phyloP scores from a whole-genome alignment of 2,888 invertebrate species.

The Acronicta leporina region DNA sequence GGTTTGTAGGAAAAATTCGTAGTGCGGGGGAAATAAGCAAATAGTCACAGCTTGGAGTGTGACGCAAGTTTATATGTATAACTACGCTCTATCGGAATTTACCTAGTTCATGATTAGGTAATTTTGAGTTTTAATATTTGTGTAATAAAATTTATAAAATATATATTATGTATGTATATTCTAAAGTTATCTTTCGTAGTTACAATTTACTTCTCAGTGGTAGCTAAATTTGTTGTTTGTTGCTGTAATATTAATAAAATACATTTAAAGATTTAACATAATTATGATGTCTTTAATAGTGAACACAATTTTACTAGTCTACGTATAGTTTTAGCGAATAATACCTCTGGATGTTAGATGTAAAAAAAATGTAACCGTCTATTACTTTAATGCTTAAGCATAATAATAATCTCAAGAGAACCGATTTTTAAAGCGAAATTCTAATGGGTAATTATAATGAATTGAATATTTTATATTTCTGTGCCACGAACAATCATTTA shows the following conservation, averaged over 20 bases:
- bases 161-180: constrained; percentile 14
- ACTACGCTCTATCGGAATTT: constrained; percentile 7
- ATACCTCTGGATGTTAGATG: constrained; percentile 79
- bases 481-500: constrained; percentile 21
- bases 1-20: constrained; percentile 12
- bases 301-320: constrained; percentile 85
- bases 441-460: constrained; percentile 2
- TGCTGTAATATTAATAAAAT: constrained; percentile 62
- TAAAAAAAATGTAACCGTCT: constrained; percentile 51
- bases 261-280: constrained; percentile 46
- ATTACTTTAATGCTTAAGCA: constrained; percentile 27
- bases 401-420: constrained; percentile 12
- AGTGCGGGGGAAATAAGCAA: neutral
- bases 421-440: constrained; percentile 20
- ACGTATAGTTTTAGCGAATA: constrained; percentile 70
- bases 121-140: constrained; percentile 22
- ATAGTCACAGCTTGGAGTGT: neutral
- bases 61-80: constrained; percentile 5
- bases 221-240: constrained; percentile 71
- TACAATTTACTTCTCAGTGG: constrained; percentile 60
- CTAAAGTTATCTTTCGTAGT: constrained; percentile 30
- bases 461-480: constrained; percentile 17
- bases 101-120: constrained; percentile 14
- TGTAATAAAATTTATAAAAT: constrained; percentile 8
- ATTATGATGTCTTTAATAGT: constrained; percentile 61